phyloP scores from a whole-genome alignment of 2,888 invertebrate genomes.

The Eupithecia vulgata region DNA sequence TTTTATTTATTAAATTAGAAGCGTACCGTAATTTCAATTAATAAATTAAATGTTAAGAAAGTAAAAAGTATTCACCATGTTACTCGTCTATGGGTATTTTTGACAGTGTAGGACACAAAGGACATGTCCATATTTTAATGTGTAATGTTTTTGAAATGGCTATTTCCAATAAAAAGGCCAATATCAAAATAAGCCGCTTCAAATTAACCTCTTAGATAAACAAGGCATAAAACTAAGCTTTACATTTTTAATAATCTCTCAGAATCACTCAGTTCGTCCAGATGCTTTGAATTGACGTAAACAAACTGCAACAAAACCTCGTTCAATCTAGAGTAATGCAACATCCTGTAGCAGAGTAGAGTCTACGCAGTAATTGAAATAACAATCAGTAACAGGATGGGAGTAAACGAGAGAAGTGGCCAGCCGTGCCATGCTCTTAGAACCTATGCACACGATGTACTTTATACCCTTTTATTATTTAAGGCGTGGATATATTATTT shows the following conservation, averaged over 20 bases:
- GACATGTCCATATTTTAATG: neutral
- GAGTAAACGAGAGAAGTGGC: conserved; percentile 62
- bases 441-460: conserved; percentile 6
- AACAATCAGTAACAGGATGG: conserved; percentile 54
- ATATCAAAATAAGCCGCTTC: neutral
- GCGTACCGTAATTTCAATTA: neutral
- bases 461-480: neutral
- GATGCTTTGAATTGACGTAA: conserved; percentile 9
- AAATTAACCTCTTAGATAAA: neutral
- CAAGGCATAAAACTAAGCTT: neutral
- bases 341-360: conserved; percentile 16
- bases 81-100: neutral
- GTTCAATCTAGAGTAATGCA: conserved; percentile 18
- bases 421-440: conserved; percentile 47
- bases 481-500: too few species aligned
- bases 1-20: neutral
- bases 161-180: neutral
- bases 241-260: neutral
- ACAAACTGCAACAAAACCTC: conserved; percentile 19
- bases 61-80: neutral
- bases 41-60: neutral
- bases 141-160: too few species aligned
- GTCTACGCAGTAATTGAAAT: conserved; percentile 30
- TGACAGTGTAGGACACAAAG: neutral
- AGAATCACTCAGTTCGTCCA: neutral